Evolutionary conservation across 2,797 vertebrate species (phyloP).

Genomic region (Myripristis murdjan): DNA sequence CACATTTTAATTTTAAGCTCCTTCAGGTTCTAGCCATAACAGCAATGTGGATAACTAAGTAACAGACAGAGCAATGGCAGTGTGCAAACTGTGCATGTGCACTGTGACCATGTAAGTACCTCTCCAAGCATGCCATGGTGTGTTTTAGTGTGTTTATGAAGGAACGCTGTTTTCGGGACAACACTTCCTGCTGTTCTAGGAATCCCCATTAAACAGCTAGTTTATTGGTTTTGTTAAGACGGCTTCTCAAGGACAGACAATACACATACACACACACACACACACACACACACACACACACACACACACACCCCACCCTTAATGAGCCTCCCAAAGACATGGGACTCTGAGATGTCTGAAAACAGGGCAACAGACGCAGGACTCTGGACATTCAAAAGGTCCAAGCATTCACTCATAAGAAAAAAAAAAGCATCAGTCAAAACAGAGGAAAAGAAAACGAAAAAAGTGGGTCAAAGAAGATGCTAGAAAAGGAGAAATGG

Average conservation of each 20-base stretch:
- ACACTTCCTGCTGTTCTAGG: constrained; percentile 48
- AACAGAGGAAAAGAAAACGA: constrained; percentile 38
- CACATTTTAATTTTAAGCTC: constrained; percentile 29
- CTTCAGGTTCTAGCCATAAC: constrained; percentile 7
- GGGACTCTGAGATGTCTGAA: constrained; percentile 13
- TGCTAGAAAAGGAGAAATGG: constrained; percentile 17
- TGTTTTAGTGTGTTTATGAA: constrained; percentile 1
- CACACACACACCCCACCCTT: too few species aligned
- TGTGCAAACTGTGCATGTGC: not conserved
- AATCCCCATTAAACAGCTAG: constrained; percentile 62
- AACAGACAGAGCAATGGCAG: too few species aligned
- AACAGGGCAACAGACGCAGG: constrained; percentile 5
- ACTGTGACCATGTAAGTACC: not conserved
- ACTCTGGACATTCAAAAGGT: constrained; percentile 27
- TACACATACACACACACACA: constrained; percentile 19
- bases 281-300: not conserved
- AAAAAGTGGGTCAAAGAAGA: constrained; percentile 58
- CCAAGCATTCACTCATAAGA: constrained; percentile 22
- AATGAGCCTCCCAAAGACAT: constrained; percentile 45
- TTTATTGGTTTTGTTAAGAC: constrained; percentile 64
- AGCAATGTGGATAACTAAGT: too few species aligned
- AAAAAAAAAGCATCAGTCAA: constrained; percentile 43
- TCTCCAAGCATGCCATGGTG: not conserved
- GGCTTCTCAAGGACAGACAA: constrained; percentile 26
- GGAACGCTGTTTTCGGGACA: constrained; percentile 14